These are phyloP conservation scores for Morus bassanus DNA, from an alignment of 2,797 vertebrate genomes.

Conservation along the genomic window DNA sequence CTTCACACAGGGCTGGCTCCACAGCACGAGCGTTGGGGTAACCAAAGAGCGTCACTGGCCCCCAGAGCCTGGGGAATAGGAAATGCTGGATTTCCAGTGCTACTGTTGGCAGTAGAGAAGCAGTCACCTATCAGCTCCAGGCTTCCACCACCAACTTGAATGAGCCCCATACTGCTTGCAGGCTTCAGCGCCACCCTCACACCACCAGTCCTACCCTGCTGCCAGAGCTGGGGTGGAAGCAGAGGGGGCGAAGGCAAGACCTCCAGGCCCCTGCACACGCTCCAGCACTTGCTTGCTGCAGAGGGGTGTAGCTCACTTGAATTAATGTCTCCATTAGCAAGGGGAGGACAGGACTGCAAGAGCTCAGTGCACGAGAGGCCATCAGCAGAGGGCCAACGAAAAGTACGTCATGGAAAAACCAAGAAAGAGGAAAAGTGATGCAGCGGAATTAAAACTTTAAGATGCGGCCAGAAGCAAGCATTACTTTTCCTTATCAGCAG, in stretches of 20 bases:
- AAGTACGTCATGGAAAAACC: not conserved
- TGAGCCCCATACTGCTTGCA: not conserved
- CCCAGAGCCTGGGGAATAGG: not conserved
- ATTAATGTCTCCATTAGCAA: not conserved
- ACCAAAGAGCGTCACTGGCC: not conserved
- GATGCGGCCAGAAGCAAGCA: not conserved
- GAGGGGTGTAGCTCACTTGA: not conserved
- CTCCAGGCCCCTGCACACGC: fast-evolving
- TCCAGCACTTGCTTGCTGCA: not conserved
- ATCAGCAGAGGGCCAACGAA: not conserved
- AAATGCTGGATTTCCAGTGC: not conserved
- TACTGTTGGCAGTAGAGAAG: not conserved
- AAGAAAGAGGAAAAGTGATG: not conserved
- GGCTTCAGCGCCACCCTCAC: not conserved
- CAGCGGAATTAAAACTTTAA: not conserved
- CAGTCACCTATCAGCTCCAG: not conserved
- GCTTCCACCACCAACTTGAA: not conserved
- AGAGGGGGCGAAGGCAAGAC: fast-evolving
- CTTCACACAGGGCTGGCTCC: not conserved
- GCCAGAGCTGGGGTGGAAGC: not conserved
- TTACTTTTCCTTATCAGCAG: not conserved
- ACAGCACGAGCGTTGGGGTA: fast-evolving
- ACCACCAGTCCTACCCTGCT: not conserved
- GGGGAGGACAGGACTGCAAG: not conserved
- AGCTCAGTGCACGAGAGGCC: fast-evolving